Conservation (phyloP, 2,113 vertebrate genomes). For the Muscicapa adusta region DNA sequence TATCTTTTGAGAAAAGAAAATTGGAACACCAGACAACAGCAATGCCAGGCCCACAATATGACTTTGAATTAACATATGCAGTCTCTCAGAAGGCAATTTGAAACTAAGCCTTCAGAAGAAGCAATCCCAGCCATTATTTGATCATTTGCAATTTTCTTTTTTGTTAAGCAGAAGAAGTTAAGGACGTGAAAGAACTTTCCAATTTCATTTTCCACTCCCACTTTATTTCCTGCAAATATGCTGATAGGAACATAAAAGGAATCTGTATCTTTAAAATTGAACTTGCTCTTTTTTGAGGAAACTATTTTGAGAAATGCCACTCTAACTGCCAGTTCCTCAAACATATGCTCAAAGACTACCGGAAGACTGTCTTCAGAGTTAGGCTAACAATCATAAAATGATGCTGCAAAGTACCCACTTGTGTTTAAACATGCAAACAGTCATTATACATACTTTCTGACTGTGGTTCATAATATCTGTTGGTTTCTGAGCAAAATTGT, state of each 20-base stretch:
- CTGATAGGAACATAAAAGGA: neutral
- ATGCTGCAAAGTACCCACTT: slow-evolving; percentile 35
- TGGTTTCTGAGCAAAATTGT: slow-evolving; percentile 16
- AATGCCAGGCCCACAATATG: neutral
- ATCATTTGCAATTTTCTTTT: neutral
- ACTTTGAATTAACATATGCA: neutral
- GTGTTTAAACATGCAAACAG: slow-evolving; percentile 27
- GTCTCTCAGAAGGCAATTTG: neutral
- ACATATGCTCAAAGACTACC: neutral
- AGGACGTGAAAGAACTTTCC: neutral
- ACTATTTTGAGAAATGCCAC: slow-evolving; percentile 8
- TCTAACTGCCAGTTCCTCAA: neutral
- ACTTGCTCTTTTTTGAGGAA: neutral
- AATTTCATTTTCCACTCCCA: neutral
- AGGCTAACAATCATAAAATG: slow-evolving; percentile 14
- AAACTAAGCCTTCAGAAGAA: neutral
- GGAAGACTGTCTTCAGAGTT: neutral
- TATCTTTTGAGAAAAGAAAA: neutral
- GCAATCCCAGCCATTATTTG: neutral
- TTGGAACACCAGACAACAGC: neutral
- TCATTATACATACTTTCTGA: slow-evolving; percentile 38
- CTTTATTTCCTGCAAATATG: neutral
- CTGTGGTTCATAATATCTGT: neutral
- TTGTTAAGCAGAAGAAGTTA: neutral
- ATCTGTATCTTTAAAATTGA: neutral